Percentiles rank a stretch among this genome's conserved stretches.
phyloP scores from a whole-genome alignment of 2,888 invertebrate genomes.

The Machimus rusticus region DNA sequence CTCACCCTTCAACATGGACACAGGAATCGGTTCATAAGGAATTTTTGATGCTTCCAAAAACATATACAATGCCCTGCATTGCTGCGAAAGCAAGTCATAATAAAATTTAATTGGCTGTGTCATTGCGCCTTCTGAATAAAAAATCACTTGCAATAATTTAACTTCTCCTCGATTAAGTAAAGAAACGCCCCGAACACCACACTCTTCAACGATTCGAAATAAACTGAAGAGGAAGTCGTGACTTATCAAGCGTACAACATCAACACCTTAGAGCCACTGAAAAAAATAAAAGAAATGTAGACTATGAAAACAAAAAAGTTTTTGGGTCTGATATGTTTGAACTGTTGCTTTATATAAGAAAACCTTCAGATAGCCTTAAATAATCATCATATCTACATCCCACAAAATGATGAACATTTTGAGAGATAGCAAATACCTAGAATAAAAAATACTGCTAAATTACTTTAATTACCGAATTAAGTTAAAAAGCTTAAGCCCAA shows the following conservation, averaged over 20 bases:
- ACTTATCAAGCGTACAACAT: neutral
- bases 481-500: neutral
- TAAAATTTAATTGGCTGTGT: conserved; percentile 69
- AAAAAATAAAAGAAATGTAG: neutral
- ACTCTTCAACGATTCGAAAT: neutral
- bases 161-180: neutral
- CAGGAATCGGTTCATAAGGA: conserved; percentile 70
- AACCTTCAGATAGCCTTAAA: neutral
- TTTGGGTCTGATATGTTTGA: neutral
- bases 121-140: conserved; percentile 50
- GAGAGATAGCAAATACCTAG: neutral
- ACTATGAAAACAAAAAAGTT: neutral
- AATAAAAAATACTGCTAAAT: neutral
- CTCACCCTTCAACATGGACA: conserved; percentile 73
- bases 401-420: neutral
- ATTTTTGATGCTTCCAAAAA: conserved; percentile 73
- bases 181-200: neutral
- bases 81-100: conserved; percentile 79
- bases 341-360: neutral
- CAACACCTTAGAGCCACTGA: neutral
- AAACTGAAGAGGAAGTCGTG: neutral
- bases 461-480: neutral
- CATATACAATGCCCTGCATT: conserved; percentile 76
- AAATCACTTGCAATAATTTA: neutral
- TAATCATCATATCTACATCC: neutral